phyloP scores from a whole-genome alignment of 2,113 vertebrate species.

The Aegotheles bennettii region DNA sequence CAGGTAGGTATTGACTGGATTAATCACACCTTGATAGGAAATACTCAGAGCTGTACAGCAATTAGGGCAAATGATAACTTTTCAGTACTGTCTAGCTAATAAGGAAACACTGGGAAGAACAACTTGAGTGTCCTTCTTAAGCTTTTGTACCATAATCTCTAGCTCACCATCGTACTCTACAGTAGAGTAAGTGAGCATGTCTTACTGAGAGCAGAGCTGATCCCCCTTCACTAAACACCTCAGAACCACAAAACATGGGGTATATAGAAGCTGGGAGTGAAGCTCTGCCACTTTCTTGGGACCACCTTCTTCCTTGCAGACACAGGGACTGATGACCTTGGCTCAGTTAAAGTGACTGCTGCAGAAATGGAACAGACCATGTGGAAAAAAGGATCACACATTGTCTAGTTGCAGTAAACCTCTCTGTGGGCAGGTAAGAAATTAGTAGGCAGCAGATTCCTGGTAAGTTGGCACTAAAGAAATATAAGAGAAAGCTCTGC shows the following conservation, averaged over 20 bases:
- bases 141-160: background rate
- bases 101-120: background rate
- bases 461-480: background rate
- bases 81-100: background rate
- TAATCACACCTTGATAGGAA: background rate
- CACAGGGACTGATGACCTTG: background rate
- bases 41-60: background rate
- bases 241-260: background rate
- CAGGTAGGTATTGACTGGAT: background rate
- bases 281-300: background rate
- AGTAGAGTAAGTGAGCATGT: background rate
- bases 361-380: background rate
- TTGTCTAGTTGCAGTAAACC: background rate
- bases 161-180: background rate
- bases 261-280: background rate
- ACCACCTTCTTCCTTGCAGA: background rate
- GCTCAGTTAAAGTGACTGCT: background rate
- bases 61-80: background rate
- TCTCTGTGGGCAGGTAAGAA: background rate
- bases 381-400: rapidly evolving
- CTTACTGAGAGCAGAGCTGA: background rate
- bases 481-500: background rate
- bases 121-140: background rate
- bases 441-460: background rate
- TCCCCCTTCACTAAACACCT: background rate